Conservation (phyloP, 2,797 vertebrate species). For the Sebastes matsubarae region DNA sequence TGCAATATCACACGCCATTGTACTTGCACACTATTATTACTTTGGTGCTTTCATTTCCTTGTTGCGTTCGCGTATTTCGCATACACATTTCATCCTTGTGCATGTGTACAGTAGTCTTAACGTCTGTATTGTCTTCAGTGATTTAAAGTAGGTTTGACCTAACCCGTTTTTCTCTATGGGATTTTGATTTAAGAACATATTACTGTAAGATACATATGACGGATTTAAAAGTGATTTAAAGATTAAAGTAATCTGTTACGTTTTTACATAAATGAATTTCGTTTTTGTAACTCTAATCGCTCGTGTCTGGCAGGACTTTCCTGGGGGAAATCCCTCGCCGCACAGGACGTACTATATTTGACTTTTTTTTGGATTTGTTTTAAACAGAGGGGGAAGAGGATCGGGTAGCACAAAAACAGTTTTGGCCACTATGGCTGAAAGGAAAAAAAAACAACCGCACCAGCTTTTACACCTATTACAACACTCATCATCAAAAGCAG, state of each 20-base stretch:
- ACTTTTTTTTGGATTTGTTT: neutral
- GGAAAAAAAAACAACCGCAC: neutral
- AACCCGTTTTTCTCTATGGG: neutral
- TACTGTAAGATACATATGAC: neutral
- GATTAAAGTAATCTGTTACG: slow-evolving; percentile 5
- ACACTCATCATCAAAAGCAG: neutral
- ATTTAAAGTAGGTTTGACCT: slow-evolving; percentile 21
- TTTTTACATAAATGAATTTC: neutral
- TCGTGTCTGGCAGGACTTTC: neutral
- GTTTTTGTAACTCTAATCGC: slow-evolving; percentile 2
- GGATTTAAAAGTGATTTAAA: slow-evolving; percentile 32
- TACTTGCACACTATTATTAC: slow-evolving; percentile 21
- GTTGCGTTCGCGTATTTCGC: neutral
- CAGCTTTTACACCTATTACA: slow-evolving; percentile 3
- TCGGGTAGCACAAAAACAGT: neutral
- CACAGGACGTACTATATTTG: neutral
- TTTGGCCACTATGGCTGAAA: neutral
- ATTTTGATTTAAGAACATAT: slow-evolving; percentile 13
- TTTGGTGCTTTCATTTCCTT: slow-evolving; percentile 24
- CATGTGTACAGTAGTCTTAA: neutral
- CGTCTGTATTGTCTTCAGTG: slow-evolving; percentile 1
- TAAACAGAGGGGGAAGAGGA: neutral
- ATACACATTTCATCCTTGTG: neutral
- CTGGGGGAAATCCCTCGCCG: neutral
- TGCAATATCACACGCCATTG: slow-evolving; percentile 39